Evolutionary conservation across 2,888 invertebrate genomes (phyloP).

Genomic region (Pheosia gnoma): DNA sequence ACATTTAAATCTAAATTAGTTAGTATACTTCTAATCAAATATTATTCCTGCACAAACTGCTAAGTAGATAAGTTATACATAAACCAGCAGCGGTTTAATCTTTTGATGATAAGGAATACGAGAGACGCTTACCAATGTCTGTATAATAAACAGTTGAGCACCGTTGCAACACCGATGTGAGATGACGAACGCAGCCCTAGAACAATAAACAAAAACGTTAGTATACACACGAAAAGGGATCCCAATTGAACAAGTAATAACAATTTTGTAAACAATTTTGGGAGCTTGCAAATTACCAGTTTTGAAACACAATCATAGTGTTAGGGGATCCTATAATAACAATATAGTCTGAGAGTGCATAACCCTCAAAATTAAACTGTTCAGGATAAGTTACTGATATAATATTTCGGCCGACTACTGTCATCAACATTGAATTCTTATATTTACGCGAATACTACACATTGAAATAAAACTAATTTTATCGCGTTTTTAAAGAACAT

Average conservation of each 20-base stretch:
- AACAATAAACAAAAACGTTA: slow-evolving; percentile 40
- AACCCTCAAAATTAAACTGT: neutral
- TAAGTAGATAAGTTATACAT: neutral
- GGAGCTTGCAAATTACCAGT: neutral
- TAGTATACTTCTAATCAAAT: neutral
- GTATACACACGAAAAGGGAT: neutral
- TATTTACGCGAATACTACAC: too few relatives aligned
- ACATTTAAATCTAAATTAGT: neutral
- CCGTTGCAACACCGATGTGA: slow-evolving; percentile 50
- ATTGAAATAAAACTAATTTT: too few relatives aligned
- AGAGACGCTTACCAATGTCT: slow-evolving; percentile 64
- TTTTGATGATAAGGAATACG: slow-evolving; percentile 8
- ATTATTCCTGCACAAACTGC: neutral
- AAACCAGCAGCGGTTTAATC: neutral
- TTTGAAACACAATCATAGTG: neutral
- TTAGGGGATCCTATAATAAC: slow-evolving; percentile 2
- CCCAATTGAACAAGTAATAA: slow-evolving; percentile 2
- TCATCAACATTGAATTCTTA: too few relatives aligned
- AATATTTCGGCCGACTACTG: too few relatives aligned
- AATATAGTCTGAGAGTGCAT: neutral
- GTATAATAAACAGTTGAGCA: slow-evolving; percentile 63
- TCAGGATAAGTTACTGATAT: neutral
- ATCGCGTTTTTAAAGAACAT: too few relatives aligned
- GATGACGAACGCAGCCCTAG: slow-evolving; percentile 59
- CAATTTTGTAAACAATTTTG: slow-evolving; percentile 3